Conservation (phyloP, 2,113 vertebrate genomes). For the Mystacornis crossleyi region DNA sequence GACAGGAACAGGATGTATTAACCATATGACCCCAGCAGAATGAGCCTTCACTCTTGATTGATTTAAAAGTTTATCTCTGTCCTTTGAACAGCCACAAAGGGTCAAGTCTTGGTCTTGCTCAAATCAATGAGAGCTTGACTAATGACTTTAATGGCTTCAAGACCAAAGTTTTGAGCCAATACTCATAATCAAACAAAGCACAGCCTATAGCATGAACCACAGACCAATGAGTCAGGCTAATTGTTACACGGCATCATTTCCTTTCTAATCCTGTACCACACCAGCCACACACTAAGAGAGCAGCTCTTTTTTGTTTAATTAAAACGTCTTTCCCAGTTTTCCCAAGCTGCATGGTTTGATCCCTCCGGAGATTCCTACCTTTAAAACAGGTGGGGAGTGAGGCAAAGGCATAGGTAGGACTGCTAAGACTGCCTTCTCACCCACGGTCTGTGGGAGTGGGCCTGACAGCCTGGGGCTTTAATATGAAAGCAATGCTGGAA, state of each 20-base stretch:
- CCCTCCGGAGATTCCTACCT: not conserved
- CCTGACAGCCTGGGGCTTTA: not conserved
- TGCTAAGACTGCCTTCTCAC: not conserved
- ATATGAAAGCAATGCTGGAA: not conserved
- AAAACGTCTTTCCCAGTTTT: conserved; percentile 16
- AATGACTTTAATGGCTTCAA: conserved; percentile 23
- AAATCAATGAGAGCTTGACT: conserved; percentile 34
- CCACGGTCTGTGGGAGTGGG: not conserved
- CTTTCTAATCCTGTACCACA: conserved; percentile 13
- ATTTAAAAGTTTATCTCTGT: conserved; percentile 75
- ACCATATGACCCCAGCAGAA: conserved; percentile 61
- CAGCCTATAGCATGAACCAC: conserved; percentile 41
- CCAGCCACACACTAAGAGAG: not conserved
- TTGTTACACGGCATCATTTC: conserved; percentile 40
- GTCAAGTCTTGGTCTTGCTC: conserved; percentile 27
- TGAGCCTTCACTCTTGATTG: conserved; percentile 69
- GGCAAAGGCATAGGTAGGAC: not conserved
- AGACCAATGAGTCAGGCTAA: conserved; percentile 47
- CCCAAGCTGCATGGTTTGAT: not conserved
- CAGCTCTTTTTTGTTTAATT: not conserved
- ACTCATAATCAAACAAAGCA: conserved; percentile 72
- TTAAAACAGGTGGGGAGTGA: not conserved
- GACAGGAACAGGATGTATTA: conserved; percentile 74
- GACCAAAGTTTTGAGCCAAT: conserved; percentile 70
- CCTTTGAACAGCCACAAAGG: conserved; percentile 73